Evolutionary conservation across 2,113 vertebrate species (phyloP), one percentile per base, ranked within the genome.

Genomic region (Dicaeum eximium): DNA sequence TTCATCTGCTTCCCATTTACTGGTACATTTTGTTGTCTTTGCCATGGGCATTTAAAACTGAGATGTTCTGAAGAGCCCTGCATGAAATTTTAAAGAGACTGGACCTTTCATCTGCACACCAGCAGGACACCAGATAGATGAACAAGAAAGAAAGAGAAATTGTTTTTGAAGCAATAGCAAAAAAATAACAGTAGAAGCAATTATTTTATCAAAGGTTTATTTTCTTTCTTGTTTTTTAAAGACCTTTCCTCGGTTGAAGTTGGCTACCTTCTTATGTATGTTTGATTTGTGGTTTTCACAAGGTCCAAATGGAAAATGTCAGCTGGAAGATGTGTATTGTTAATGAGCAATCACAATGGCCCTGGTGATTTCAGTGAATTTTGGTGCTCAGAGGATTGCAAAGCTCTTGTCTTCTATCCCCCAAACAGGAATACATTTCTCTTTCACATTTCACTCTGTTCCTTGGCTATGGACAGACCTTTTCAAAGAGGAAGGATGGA

Each of bases 41-140:
- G 97, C 97, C 96, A 93, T 83, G 93, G 97, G 97, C 97, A 97
- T 97, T 98, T 97, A 97, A 97, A 98, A 97, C 98, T 88, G 95
- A 95, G 13, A 94, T 97, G 97, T 97, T 97, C 95, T 97, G 91
- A 98, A 96, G 92, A 96, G 89, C 97, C 94, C 97, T 96, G 98
- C 98, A 97, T 98, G 97, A 98, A 98, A 98, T 97, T 98, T 98
- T 97, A 98, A 98, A 98, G 97, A 98, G 97, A 96, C 96, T 90
- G 95, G 97, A 97, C 97, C 97, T 98, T 98, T 98, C 96, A 98
- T 98, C 97, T 98, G 75, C 10, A 7, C 95, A 97, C 86, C 98
- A 98, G 97, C 97, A 96, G 97, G 98, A 80, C 77, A 93, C 93
- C 96, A 96, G 92, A 67, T 92, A 96, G 95, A 96, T 96, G 97